These are phyloP conservation scores for Diaprepes abbreviatus DNA, from an alignment of 2,888 invertebrate species.

Conservation along the genomic window DNA sequence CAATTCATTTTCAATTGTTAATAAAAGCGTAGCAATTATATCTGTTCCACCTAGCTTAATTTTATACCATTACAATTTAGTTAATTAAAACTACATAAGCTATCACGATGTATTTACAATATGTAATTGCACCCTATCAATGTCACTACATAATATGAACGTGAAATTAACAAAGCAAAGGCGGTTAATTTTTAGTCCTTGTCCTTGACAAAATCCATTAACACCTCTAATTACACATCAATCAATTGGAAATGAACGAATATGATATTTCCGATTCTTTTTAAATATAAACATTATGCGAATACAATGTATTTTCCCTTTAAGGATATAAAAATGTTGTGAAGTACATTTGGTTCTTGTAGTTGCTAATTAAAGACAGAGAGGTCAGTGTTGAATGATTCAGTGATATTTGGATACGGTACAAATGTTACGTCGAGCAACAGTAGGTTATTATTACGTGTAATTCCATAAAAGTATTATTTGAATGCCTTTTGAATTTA, in stretches of 20 bases:
- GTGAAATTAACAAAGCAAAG: not conserved
- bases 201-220: conserved; percentile 22
- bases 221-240: conserved; percentile 26
- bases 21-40: too few relatives aligned
- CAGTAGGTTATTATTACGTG: not conserved
- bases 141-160: not conserved
- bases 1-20: too few relatives aligned
- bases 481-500: too few relatives aligned
- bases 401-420: not conserved
- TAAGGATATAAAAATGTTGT: conserved; percentile 20
- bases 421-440: not conserved
- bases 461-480: too few relatives aligned
- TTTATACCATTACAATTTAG: too few relatives aligned
- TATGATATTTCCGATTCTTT: conserved; percentile 29
- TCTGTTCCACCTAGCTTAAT: too few relatives aligned
- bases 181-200: conserved; percentile 13
- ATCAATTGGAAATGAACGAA: conserved; percentile 27
- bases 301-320: conserved; percentile 16
- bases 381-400: conserved; percentile 11
- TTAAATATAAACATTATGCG: conserved; percentile 1
- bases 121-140: not conserved
- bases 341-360: conserved; percentile 11
- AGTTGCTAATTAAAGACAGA: conserved; percentile 12
- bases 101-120: too few relatives aligned
- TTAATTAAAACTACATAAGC: too few relatives aligned